A percentile compares a stretch with the other conserved stretches of the same genome.
Evolutionary conservation across 2,888 invertebrate species (phyloP).

Genomic region (Mythimna lalbum): DNA sequence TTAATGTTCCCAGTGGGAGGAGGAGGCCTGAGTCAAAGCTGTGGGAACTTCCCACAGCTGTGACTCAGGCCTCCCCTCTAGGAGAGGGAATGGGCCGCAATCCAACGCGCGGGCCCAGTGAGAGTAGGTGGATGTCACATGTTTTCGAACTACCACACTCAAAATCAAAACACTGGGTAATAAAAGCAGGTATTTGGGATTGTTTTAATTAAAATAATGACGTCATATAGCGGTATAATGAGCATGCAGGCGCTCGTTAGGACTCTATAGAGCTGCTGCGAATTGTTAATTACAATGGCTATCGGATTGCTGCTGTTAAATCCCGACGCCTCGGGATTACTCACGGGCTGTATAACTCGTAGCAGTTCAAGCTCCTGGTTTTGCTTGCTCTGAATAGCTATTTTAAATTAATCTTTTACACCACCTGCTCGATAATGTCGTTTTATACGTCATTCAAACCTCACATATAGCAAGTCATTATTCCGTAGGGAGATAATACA

Average conservation of each 20-base stretch:
- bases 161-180: conserved; percentile 40
- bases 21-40: too few relatives aligned
- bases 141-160: background rate
- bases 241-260: conserved; percentile 56
- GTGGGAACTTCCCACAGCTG: too few relatives aligned
- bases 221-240: conserved; percentile 55
- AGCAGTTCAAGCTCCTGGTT: conserved; percentile 4
- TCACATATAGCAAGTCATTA: too few relatives aligned
- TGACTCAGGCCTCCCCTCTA: too few relatives aligned
- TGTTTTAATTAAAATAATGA: conserved; percentile 57
- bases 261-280: conserved; percentile 50
- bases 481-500: too few relatives aligned
- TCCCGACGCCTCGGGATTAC: conserved; percentile 66
- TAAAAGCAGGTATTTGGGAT: conserved; percentile 36
- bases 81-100: too few relatives aligned
- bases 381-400: background rate
- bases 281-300: conserved; percentile 65
- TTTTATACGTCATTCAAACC: too few relatives aligned
- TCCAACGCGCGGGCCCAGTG: too few relatives aligned
- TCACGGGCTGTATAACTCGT: conserved; percentile 52
- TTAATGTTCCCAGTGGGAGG: too few relatives aligned
- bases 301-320: conserved; percentile 62
- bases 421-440: too few relatives aligned
- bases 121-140: too few relatives aligned
- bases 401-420: background rate